Base-by-base conservation (phyloP, 1,140 invertebrate species). In the Drosophila elegans region DNA sequence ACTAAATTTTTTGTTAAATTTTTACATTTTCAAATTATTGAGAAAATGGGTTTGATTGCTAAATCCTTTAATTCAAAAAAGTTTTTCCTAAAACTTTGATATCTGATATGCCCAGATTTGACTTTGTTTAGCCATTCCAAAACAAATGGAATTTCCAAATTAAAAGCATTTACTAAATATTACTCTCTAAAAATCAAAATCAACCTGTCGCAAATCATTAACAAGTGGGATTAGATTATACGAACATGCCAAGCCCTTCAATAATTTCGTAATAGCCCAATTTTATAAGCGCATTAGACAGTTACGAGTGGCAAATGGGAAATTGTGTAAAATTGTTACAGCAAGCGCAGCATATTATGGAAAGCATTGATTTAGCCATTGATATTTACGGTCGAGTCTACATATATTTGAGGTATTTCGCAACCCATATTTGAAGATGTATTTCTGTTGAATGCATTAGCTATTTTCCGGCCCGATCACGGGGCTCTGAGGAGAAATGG, bases 371-470 rank as follows among this genome's bases (percentile, higher is more conserved):
- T 82, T 74, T 78, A 38, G 52, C 13, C 46, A 72, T 41, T 34
- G 55, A 56, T 52, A 45, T 42, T 45, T 32, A 41, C 41, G 51
- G 16, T 55, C 11, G 21, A 10, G 57, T 38, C 44, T 27, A n/a
- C 10, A 51, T 5, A 51, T 12, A 66, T 16, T 39, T 48, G 48
- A 55, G 72, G 39, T 64, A 74, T 56, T 25, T 54, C 25, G 4
- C 48, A 39, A 25, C 36, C 21, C 36, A 27, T 13, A n/a, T 49
- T 79, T 53, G 25, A 27, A 69, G 49, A 49, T 60, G 48, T 49
- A 45, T 41, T 21, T 46, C 66, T 81, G 73, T 54, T 81, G 74
- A 76, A 76, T 74, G 73, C 61, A 75, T 76, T 76, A 75, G 53
- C 73, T 53, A 53, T 76, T 76, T 55, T 34, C 48, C 62, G 41